phyloP scores from a whole-genome alignment of 1,140 invertebrate species.

The Metopolophium dirhodum region DNA sequence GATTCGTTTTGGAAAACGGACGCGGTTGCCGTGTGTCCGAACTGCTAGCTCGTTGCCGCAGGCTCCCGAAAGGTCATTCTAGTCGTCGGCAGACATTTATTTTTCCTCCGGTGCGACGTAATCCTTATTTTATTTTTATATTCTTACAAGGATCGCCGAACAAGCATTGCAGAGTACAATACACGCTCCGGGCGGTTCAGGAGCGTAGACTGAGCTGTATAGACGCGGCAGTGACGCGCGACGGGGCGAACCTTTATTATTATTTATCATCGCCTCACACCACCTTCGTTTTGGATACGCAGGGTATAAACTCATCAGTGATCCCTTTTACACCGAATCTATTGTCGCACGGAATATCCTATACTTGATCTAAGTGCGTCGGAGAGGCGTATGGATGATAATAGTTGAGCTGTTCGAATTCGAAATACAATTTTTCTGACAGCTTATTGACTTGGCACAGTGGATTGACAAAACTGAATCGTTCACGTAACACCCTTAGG shows the following conservation, averaged over 20 bases:
- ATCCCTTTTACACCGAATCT: background rate
- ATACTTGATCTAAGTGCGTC: background rate
- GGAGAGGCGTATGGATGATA: background rate
- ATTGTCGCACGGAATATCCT: background rate
- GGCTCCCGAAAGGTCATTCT: background rate
- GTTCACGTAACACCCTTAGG: constrained; percentile 38
- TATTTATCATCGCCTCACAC: background rate
- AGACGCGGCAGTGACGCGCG: background rate
- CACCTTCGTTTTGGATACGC: too few species aligned
- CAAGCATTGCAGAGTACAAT: background rate
- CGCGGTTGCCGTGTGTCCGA: background rate
- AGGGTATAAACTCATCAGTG: too few species aligned
- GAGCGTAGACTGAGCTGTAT: background rate
- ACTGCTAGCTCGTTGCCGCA: background rate
- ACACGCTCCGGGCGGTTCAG: background rate
- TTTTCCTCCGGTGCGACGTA: background rate
- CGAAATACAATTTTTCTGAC: background rate
- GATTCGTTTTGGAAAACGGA: constrained; percentile 43
- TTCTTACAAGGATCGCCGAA: background rate
- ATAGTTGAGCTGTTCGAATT: background rate
- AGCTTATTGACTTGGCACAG: background rate
- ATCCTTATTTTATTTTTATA: background rate
- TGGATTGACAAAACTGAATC: background rate
- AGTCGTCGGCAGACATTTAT: background rate
- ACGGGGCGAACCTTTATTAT: background rate